These are phyloP conservation scores for Stichodactyla helianthus DNA, from an alignment of 64 coral and sea anemone genomes.

Conservation along the genomic window DNA sequence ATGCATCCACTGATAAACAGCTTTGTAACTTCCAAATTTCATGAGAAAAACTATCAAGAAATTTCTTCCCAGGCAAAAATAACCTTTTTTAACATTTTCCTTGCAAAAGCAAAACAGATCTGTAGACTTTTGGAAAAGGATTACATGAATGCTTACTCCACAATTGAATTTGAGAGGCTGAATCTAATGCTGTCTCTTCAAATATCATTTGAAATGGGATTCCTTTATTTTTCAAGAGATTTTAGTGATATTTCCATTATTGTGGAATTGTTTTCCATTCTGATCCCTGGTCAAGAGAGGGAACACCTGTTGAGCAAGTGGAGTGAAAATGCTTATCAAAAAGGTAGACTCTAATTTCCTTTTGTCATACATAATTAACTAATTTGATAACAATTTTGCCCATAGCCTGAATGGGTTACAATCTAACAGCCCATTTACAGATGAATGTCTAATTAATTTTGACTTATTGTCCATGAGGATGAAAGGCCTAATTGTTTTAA, in stretches of 20 bases:
- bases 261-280: slow-evolving; percentile 7
- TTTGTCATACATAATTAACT: too few relatives aligned
- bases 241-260: slow-evolving; percentile 18
- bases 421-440: too few relatives aligned
- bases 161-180: slow-evolving; percentile 32
- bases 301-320: slow-evolving; percentile 20
- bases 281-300: slow-evolving; percentile 15
- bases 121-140: slow-evolving; percentile 21
- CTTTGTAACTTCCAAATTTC: neutral
- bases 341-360: neutral
- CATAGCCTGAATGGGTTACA: too few relatives aligned
- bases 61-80: neutral
- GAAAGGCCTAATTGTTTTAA: too few relatives aligned
- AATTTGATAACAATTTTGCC: too few relatives aligned
- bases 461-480: too few relatives aligned
- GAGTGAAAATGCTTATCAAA: neutral
- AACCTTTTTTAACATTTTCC: slow-evolving; percentile 22
- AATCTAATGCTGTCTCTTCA: slow-evolving; percentile 46
- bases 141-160: slow-evolving; percentile 15
- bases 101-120: slow-evolving; percentile 1
- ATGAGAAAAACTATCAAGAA: neutral
- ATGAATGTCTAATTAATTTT: too few relatives aligned
- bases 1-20: neutral
- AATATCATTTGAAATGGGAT: slow-evolving; percentile 40
- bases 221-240: slow-evolving; percentile 16